phyloP scores from a whole-genome alignment of 2,113 vertebrate species.

The Hippocampus abdominalis region DNA sequence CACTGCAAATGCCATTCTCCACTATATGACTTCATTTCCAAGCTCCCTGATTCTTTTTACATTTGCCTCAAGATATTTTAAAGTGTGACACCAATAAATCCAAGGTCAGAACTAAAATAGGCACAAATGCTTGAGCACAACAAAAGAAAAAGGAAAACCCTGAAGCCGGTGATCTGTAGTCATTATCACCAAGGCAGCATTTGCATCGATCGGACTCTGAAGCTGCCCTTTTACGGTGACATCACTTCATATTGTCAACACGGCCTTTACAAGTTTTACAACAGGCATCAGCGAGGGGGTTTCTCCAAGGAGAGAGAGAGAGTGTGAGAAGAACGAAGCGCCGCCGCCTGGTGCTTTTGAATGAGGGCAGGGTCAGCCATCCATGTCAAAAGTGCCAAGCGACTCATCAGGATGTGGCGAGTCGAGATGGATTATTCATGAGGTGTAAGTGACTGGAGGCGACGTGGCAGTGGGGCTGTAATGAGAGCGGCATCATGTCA shows the following conservation, averaged over 20 bases:
- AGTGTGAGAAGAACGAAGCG: not conserved
- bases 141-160: not conserved
- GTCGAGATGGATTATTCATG: conserved; percentile 44
- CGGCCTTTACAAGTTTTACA: not conserved
- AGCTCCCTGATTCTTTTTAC: not conserved
- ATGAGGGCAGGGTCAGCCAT: conserved; percentile 28
- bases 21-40: not conserved
- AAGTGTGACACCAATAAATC: not conserved
- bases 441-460: conserved; percentile 20
- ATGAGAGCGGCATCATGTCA: conserved; percentile 30
- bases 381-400: conserved; percentile 25
- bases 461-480: conserved; percentile 11
- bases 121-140: no score
- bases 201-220: not conserved
- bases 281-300: conserved; percentile 7
- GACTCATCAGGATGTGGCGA: conserved; percentile 21
- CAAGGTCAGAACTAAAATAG: not conserved
- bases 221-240: not conserved
- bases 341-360: conserved; percentile 12
- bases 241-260: not conserved
- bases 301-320: not conserved
- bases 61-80: not conserved
- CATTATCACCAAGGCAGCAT: not conserved
- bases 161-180: not conserved
- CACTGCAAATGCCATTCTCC: not conserved